Conservation (phyloP, 2,888 invertebrate genomes). For the Parnassius glacialis region DNA sequence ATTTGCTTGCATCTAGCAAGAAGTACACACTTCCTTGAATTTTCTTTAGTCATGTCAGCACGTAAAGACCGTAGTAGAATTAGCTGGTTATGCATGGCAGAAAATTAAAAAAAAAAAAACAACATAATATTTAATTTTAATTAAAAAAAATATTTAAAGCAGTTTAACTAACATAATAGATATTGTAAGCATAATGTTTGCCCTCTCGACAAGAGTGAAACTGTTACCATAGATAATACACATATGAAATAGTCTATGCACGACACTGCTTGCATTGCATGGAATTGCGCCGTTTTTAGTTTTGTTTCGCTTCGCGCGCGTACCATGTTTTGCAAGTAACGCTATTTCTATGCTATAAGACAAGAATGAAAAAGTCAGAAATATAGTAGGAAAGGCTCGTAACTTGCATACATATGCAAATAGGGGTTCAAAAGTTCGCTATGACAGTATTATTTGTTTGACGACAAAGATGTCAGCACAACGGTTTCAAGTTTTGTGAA, state of each 20-base stretch:
- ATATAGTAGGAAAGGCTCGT: constrained; percentile 12
- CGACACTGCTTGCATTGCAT: constrained; percentile 14
- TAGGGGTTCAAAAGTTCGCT: background rate
- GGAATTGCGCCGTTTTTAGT: constrained; percentile 15
- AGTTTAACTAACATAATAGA: no score
- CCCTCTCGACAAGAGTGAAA: constrained; percentile 10
- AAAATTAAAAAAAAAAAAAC: no score
- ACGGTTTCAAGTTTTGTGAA: no score
- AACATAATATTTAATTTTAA: no score
- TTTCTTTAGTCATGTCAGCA: no score
- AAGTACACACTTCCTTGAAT: no score
- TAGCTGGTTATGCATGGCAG: no score
- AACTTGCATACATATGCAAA: constrained; percentile 12
- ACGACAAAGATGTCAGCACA: background rate
- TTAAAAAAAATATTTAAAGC: no score
- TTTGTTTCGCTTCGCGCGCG: constrained; percentile 16
- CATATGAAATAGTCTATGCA: constrained; percentile 6
- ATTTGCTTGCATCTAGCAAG: no score
- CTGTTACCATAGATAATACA: constrained; percentile 1
- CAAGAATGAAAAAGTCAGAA: constrained; percentile 4
- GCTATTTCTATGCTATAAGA: constrained; percentile 8
- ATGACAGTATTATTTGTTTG: background rate
- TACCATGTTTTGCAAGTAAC: constrained; percentile 18
- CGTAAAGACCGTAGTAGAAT: no score
- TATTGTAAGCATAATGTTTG: background rate